Percentiles rank a stretch among this genome's conserved stretches.
These are phyloP conservation scores for Gnatocerus cornutus DNA, from an alignment of 2,888 invertebrate species.

Conservation along the genomic window DNA sequence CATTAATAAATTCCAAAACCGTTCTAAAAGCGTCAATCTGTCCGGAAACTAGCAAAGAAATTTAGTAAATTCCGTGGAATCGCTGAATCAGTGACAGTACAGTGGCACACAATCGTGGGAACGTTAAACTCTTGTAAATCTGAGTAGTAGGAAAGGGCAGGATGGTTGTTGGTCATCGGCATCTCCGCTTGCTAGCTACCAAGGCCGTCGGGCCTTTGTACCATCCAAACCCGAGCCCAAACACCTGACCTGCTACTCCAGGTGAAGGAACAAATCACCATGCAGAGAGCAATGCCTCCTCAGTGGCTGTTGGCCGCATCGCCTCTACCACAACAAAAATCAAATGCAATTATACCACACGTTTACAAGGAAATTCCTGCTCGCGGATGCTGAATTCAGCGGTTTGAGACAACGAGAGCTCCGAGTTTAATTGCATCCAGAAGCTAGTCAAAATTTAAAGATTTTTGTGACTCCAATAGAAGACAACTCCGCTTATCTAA, in stretches of 20 bases:
- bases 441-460: too few species aligned
- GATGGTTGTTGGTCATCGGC: constrained; percentile 56
- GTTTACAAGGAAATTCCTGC: constrained; percentile 14
- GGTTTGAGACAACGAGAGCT: neutral
- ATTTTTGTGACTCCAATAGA: too few species aligned
- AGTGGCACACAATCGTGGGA: constrained; percentile 50
- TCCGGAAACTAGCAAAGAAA: neutral
- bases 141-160: constrained; percentile 48
- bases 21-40: neutral
- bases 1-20: neutral
- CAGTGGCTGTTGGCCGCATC: constrained; percentile 41
- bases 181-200: constrained; percentile 54
- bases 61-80: constrained; percentile 18
- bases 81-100: constrained; percentile 32
- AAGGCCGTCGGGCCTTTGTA: constrained; percentile 60
- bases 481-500: too few species aligned
- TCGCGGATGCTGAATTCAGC: neutral
- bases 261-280: constrained; percentile 58
- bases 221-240: constrained; percentile 52
- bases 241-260: constrained; percentile 56
- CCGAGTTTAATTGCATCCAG: too few species aligned
- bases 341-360: constrained; percentile 32
- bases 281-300: constrained; percentile 51
- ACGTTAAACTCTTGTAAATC: constrained; percentile 45
- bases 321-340: constrained; percentile 44